Evolutionary conservation across 2,888 invertebrate species (phyloP).

Genomic region (Spatulosminthurus flaviceps): DNA sequence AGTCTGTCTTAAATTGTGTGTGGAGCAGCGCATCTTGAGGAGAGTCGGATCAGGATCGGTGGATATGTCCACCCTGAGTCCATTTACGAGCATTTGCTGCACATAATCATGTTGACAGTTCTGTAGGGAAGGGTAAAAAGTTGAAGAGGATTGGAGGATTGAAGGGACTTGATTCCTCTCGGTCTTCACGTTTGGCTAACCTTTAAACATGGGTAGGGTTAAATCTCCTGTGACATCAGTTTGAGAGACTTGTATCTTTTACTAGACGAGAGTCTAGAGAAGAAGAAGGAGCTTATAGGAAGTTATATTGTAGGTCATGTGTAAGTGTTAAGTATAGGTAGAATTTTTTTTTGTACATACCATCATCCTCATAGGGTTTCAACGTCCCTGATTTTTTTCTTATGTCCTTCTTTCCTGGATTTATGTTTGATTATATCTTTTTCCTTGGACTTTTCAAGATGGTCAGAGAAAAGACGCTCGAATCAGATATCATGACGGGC

Average conservation of each 20-base stretch:
- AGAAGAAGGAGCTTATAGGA: slow-evolving; percentile 3
- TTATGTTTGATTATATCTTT: slow-evolving; percentile 42
- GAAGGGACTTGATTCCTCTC: slow-evolving; percentile 34
- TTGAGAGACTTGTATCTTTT: neutral
- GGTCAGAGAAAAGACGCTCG: slow-evolving; percentile 38
- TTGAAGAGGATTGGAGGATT: slow-evolving; percentile 20
- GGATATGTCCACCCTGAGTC: neutral
- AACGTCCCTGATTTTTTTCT: slow-evolving; percentile 13
- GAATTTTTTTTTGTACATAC: neutral
- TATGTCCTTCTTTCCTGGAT: slow-evolving; percentile 34
- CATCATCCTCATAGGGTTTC: slow-evolving; percentile 5
- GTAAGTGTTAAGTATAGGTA: neutral
- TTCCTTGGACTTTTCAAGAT: slow-evolving; percentile 26
- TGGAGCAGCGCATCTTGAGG: no score
- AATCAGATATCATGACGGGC: slow-evolving; percentile 43
- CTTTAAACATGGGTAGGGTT: slow-evolving; percentile 38
- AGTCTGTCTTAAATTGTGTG: neutral
- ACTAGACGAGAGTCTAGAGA: neutral
- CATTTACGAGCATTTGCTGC: neutral
- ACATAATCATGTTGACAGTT: neutral
- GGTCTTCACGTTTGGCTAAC: slow-evolving; percentile 39
- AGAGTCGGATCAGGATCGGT: neutral
- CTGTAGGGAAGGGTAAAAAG: neutral
- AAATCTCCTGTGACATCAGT: slow-evolving; percentile 43
- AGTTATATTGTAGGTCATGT: neutral